A percentile compares a stretch with the other conserved stretches of the same genome.
Conservation (phyloP, 1,140 invertebrate species). For the Formica exsecta region DNA sequence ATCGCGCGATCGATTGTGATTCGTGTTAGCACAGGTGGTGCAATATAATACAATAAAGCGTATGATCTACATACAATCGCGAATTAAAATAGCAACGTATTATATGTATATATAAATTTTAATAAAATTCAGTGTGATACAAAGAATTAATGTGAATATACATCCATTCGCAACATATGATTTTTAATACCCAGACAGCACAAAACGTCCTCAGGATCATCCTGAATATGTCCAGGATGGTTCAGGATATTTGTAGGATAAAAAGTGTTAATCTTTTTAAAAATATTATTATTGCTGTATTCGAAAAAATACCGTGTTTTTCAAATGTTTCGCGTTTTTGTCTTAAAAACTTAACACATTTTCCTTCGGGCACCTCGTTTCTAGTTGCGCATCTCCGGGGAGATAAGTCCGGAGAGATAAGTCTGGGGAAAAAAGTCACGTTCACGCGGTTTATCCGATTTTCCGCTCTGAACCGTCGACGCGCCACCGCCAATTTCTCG, state of each 20-base stretch:
- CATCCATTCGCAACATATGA: neutral
- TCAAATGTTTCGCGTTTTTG: neutral
- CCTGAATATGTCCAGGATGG: no score
- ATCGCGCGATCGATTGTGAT: neutral
- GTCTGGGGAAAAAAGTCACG: slow-evolving; percentile 25
- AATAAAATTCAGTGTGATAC: neutral
- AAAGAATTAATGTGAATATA: neutral
- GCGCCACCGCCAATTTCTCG: slow-evolving; percentile 22
- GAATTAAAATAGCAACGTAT: neutral
- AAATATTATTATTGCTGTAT: neutral
- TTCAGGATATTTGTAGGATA: no score
- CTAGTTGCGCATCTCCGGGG: neutral
- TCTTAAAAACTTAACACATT: slow-evolving; percentile 23
- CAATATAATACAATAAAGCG: slow-evolving; percentile 33
- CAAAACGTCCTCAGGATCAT: no score
- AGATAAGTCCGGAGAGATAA: neutral
- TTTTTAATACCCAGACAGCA: no score
- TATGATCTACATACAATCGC: slow-evolving; percentile 20
- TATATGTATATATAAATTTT: neutral
- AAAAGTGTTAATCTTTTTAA: neutral
- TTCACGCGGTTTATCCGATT: slow-evolving; percentile 48
- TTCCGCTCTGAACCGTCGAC: slow-evolving; percentile 1
- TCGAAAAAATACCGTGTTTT: neutral
- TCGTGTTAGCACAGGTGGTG: slow-evolving; percentile 46
- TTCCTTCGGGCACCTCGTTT: neutral